Conservation (phyloP, 1,140 invertebrate species). For the Brachionus rotundiformis region DNA sequence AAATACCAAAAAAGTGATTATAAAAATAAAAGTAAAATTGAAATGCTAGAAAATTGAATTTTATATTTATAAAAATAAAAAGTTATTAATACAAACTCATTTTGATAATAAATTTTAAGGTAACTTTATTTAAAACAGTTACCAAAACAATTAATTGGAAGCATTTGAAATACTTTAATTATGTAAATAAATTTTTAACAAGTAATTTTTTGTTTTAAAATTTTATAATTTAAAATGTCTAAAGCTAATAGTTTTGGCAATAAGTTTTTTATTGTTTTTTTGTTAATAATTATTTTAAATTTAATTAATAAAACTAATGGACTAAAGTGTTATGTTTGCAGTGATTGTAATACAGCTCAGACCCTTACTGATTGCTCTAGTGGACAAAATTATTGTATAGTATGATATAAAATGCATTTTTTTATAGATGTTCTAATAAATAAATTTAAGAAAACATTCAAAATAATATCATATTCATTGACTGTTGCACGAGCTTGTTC, state of each 20-base stretch:
- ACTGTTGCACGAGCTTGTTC: neutral
- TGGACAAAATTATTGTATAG: neutral
- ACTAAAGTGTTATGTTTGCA: neutral
- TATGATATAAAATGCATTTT: neutral
- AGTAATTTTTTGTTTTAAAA: neutral
- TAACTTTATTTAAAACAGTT: no score
- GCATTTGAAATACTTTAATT: neutral
- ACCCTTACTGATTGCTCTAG: neutral
- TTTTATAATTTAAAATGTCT: neutral
- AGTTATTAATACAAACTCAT: no score
- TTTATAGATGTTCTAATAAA: neutral
- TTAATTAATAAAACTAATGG: neutral
- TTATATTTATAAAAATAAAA: no score
- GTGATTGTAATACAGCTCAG: neutral
- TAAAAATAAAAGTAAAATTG: no score
- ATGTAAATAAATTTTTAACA: neutral
- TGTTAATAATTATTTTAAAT: neutral
- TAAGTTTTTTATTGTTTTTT: neutral
- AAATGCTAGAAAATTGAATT: no score
- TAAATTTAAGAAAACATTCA: neutral
- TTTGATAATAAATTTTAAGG: no score
- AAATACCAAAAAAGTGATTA: no score
- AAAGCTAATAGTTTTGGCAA: neutral
- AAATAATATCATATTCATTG: neutral
- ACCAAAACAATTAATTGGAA: conserved; percentile 8